Conservation (phyloP, 2,888 invertebrate genomes). For the Odontocolon sp. region DNA sequence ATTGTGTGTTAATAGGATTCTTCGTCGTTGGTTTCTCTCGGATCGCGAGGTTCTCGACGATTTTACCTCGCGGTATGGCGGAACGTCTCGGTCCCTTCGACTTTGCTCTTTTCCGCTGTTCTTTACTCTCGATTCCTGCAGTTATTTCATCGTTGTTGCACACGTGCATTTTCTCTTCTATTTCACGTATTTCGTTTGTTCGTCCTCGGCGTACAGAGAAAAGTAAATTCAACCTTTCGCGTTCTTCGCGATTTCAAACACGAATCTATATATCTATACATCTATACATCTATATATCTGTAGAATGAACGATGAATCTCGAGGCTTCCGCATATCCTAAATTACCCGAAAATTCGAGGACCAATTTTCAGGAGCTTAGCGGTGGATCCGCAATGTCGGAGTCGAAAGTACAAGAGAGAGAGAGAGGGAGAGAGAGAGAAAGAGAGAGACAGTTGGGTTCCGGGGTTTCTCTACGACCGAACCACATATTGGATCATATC, state of each 20-base stretch:
- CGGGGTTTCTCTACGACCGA: conserved; percentile 61
- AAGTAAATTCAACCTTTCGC: neutral
- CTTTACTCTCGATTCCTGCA: conserved; percentile 5
- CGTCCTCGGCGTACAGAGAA: neutral
- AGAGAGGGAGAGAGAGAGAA: conserved; percentile 37
- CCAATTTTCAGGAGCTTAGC: conserved; percentile 80
- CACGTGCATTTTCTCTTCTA: neutral
- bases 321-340: conserved; percentile 58
- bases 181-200: neutral
- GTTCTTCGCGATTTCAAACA: neutral
- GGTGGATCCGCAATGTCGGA: conserved; percentile 53
- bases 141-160: neutral
- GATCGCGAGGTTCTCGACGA: conserved; percentile 32
- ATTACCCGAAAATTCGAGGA: conserved; percentile 78
- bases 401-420: conserved; percentile 8
- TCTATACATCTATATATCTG: too few species aligned
- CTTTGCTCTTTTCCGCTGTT: neutral
- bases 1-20: conserved; percentile 81
- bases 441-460: conserved; percentile 50
- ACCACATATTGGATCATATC: conserved; percentile 81
- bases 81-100: conserved; percentile 29
- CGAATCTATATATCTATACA: too few species aligned
- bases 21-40: conserved; percentile 69
- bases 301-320: neutral
- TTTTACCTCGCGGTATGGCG: conserved; percentile 44